These are phyloP conservation scores for Aldabrachelys gigantea DNA, from an alignment of 2,113 vertebrate genomes.

Conservation along the genomic window DNA sequence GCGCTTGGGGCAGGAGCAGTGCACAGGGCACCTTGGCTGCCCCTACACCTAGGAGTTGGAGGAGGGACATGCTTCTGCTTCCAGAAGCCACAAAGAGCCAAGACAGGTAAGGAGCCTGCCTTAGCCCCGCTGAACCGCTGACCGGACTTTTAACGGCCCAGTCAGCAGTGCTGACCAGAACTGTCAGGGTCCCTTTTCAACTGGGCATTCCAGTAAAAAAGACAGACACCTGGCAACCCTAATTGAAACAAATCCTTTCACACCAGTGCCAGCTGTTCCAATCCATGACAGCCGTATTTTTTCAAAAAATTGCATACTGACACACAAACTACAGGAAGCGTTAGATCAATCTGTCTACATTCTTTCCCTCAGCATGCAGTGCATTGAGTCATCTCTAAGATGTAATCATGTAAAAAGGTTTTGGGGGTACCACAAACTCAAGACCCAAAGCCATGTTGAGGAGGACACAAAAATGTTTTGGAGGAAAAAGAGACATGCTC, in stretches of 20 bases:
- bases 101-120: too few relatives aligned
- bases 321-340: background rate
- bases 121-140: too few relatives aligned
- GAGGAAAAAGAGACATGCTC: background rate
- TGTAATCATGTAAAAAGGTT: background rate
- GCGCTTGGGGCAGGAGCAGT: too few relatives aligned
- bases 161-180: too few relatives aligned
- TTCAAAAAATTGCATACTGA: background rate
- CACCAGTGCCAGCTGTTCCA: background rate
- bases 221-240: too few relatives aligned
- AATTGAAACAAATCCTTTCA: background rate
- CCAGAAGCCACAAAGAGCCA: too few relatives aligned
- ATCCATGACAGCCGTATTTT: background rate
- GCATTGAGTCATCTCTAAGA: background rate
- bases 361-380: background rate
- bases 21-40: too few relatives aligned
- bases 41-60: too few relatives aligned
- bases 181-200: too few relatives aligned
- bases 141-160: too few relatives aligned
- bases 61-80: too few relatives aligned
- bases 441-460: background rate
- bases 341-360: background rate
- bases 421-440: background rate
- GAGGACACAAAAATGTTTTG: background rate
- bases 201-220: too few relatives aligned